A percentile compares a stretch with the other conserved stretches of the same genome.
Conservation (phyloP, 2,888 invertebrate genomes). For the Chirona hameri region DNA sequence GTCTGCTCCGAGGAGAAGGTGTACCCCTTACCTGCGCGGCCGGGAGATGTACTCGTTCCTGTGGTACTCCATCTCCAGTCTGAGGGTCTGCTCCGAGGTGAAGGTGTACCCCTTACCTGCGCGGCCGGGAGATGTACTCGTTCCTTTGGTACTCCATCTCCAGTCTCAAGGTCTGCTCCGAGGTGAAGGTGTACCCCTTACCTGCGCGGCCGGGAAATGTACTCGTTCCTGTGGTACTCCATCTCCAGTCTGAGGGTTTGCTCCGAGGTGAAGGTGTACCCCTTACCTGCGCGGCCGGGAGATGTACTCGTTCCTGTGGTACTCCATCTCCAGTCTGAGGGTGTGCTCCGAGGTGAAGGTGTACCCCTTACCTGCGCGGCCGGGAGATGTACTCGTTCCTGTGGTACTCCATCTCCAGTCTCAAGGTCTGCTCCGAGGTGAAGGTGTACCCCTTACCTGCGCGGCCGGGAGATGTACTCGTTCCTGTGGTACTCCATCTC, state of each 20-base stretch:
- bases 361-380: constrained; percentile 52
- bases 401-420: constrained; percentile 86
- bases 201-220: constrained; percentile 75
- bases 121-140: constrained; percentile 85
- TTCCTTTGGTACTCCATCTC: constrained; percentile 88
- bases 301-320: constrained; percentile 87
- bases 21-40: constrained; percentile 52
- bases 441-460: constrained; percentile 44
- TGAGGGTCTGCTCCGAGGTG: constrained; percentile 84
- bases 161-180: constrained; percentile 82
- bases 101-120: constrained; percentile 44
- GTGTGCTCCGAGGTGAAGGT: constrained; percentile 79
- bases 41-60: constrained; percentile 89
- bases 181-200: constrained; percentile 52
- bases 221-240: constrained; percentile 87
- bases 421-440: constrained; percentile 84
- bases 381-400: constrained; percentile 89
- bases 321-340: constrained; percentile 81
- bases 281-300: constrained; percentile 63
- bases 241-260: constrained; percentile 85
- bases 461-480: constrained; percentile 85
- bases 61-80: constrained; percentile 86
- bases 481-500: constrained; percentile 88
- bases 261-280: constrained; percentile 62
- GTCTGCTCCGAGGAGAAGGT: constrained; percentile 95